Evolutionary conservation across 2,113 vertebrate genomes (phyloP), one percentile per base, ranked within the genome.

Genomic region (Tricholaema leucomelas): DNA sequence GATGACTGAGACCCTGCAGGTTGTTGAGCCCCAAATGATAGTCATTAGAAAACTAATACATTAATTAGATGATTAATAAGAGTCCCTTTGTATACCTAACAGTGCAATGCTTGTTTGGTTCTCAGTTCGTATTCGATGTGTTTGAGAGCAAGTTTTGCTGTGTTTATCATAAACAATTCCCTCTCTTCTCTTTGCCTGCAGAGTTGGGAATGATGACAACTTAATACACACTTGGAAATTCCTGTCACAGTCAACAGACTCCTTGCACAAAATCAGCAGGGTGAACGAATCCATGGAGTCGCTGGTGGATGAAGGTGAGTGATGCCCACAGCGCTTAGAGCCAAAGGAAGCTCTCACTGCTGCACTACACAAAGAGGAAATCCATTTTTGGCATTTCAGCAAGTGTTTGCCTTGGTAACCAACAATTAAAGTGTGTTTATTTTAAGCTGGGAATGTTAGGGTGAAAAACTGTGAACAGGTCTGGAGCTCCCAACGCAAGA

Each of bases 161-260:
- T 8, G 1, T 8, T 65, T 17, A 30, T 83, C 71, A 14, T 83
- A 56, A 94, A 85, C 3, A 5, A 11, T 58, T 8, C 48, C 69
- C 75, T 54, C 71, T 46, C 40, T 78, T 94, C 55, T 79, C 65
- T 81, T 90, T 85, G 75, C 79, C 50, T 95, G 55, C 96, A 99
- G 99, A 63, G 98, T 98, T 69, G 98, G 98, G 95, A 98, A 97
- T 3, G 99, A 99, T 27, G 99, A 99, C 85, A 98, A 85, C 71
- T 98, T 99, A 87, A 97, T 99, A 59, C 98, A 98, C 91, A 98
- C 98, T 52, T 98, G 98, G 97, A 98, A 98, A 83, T 98, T 98
- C 96, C 98, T 99, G 63, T 99, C 99, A 0, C 99, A 99, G 81
- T 99, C 99, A 50, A 99, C 98, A 12, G 99, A 99, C 97, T 99